These are phyloP conservation scores for Podabrus alpinus DNA, from an alignment of 2,888 invertebrate genomes.

Conservation along the genomic window DNA sequence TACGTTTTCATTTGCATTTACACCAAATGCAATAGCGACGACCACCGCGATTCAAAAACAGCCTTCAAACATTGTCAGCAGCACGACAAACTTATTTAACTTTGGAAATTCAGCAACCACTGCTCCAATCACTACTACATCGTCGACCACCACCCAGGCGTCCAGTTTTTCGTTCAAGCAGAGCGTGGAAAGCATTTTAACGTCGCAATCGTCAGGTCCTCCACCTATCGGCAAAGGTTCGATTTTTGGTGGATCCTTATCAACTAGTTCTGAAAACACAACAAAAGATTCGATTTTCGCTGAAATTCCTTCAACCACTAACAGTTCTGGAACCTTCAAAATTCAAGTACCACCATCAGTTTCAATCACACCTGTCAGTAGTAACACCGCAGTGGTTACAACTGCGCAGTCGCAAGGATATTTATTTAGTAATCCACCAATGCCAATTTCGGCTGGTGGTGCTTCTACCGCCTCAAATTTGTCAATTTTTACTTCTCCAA, in stretches of 20 bases:
- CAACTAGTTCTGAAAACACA: neutral
- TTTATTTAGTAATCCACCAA: neutral
- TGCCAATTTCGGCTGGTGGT: too few species aligned
- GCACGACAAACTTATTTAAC: neutral
- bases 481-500: neutral
- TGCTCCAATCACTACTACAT: neutral
- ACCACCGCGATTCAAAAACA: neutral
- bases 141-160: neutral
- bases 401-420: neutral
- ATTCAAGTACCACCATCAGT: neutral
- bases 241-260: neutral
- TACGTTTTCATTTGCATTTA: neutral
- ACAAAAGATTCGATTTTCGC: neutral
- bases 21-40: neutral
- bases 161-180: neutral
- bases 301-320: neutral
- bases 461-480: neutral
- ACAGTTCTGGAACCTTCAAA: neutral
- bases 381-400: neutral
- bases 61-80: neutral
- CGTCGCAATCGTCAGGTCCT: neutral
- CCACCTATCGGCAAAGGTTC: neutral
- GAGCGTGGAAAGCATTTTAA: neutral
- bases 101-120: neutral
- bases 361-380: neutral